Conservation (phyloP, 2,113 vertebrate genomes). For the Sterrhoptilus dennistouni region DNA sequence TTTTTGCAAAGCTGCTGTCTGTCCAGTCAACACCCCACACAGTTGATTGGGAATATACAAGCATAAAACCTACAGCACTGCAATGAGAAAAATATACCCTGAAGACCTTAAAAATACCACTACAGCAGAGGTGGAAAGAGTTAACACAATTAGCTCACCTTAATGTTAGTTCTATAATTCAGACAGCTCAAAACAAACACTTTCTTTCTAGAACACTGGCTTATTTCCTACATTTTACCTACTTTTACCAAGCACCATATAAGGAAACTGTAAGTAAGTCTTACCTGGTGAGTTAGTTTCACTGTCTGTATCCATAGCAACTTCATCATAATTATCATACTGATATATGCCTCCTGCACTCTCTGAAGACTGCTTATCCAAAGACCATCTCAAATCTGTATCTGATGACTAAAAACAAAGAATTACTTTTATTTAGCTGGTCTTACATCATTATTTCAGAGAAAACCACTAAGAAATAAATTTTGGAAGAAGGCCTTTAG, state of each 20-base stretch:
- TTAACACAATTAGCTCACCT: background rate
- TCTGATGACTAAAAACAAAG: slow-evolving; percentile 84
- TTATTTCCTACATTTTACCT: background rate
- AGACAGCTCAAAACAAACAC: background rate
- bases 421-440: background rate
- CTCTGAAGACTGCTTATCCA: slow-evolving; percentile 84
- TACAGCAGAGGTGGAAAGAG: background rate
- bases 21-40: background rate
- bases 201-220: background rate
- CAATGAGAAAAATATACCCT: background rate
- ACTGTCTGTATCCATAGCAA: slow-evolving; percentile 98
- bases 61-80: background rate
- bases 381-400: slow-evolving; percentile 84
- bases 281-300: slow-evolving; percentile 93
- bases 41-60: background rate
- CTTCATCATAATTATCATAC: slow-evolving; percentile 98
- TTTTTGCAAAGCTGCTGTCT: background rate
- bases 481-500: background rate
- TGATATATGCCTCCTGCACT: slow-evolving; percentile 92
- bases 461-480: background rate
- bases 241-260: background rate
- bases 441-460: background rate
- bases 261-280: background rate
- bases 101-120: background rate
- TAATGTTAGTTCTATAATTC: background rate